Evolutionary conservation across 2,797 vertebrate genomes (phyloP).

Genomic region (Coregonus sp.): DNA sequence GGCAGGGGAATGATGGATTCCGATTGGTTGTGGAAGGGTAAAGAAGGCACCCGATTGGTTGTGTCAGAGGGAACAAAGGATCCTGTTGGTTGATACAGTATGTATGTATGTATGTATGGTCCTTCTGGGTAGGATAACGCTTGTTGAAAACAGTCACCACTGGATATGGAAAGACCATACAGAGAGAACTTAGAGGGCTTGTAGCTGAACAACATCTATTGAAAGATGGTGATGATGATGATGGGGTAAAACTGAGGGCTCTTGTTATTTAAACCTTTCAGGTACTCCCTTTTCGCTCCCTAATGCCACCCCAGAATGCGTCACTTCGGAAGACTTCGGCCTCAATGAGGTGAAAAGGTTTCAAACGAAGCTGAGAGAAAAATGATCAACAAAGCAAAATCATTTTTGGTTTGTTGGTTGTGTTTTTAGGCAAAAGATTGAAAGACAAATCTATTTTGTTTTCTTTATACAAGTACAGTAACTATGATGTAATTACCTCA

Average conservation of each 20-base stretch:
- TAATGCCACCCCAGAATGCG: conserved; percentile 45
- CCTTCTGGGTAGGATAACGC: background rate
- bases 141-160: background rate
- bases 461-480: conserved; percentile 73
- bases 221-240: background rate
- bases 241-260: background rate
- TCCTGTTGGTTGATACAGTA: background rate
- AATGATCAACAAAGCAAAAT: conserved; percentile 20
- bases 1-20: no score
- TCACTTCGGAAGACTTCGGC: conserved; percentile 52
- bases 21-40: no score
- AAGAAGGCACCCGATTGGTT: no score
- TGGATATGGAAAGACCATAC: background rate
- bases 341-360: conserved; percentile 54
- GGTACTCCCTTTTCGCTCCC: background rate
- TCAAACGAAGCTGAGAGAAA: conserved; percentile 12
- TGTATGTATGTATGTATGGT: background rate
- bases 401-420: conserved; percentile 22
- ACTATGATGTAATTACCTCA: conserved; percentile 79
- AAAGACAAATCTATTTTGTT: conserved; percentile 55
- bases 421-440: conserved; percentile 52
- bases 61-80: background rate
- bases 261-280: background rate
- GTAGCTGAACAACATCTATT: background rate
- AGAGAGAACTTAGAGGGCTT: background rate